Base-by-base conservation (phyloP, 2,797 vertebrate genomes). In the Sphenodon punctatus region DNA sequence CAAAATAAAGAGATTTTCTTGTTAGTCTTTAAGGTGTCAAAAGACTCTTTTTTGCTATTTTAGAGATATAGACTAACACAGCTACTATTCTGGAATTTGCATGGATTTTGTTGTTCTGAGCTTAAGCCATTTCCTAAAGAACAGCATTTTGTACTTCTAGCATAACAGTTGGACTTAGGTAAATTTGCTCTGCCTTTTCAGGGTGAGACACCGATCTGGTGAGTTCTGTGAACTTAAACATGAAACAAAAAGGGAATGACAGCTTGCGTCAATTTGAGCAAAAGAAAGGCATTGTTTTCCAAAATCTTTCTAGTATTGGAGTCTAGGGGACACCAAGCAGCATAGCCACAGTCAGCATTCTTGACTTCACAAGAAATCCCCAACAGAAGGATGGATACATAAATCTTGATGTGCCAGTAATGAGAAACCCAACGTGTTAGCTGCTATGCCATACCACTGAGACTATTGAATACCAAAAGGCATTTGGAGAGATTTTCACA, bases 401-500 rank as follows among this genome's bases (percentile, higher is more conserved):
- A 45, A 72, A 84, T 53, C 66, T 75, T 80, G 65, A 8, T 46
- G 86, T 59, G 78, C 14, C 71, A 68, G 66, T 75, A 75, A 75
- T 43, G 39, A 84, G 85, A 88, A 85, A 67, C 64, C 86, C 78
- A 82, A 63, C 27, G 66, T 56, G 51, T 64, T 75, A 64, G 65
- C 81, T 38, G 82, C 58, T 79, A 85, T 75, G 81, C 88, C 80
- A 85, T 76, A 85, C 82, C 78, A 67, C 17, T 27, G 38, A 88
- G 53, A 88, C 73, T 81, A 60, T 63, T 85, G 76, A 90, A 89
- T 72, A 85, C 84, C 80, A 88, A 81, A 60, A 86, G 80, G 86
- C 75, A 88, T 75, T 75, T 64, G 58, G 58, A 75, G 58, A 69
- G 48, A 69, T 75, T 64, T 68, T 75, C 65, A 69, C 49, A 69